Percentiles rank a stretch among this genome's conserved stretches.
phyloP scores from a whole-genome alignment of 53 echinoderm and acorn worm species.

The Mesocentrotus franciscanus region DNA sequence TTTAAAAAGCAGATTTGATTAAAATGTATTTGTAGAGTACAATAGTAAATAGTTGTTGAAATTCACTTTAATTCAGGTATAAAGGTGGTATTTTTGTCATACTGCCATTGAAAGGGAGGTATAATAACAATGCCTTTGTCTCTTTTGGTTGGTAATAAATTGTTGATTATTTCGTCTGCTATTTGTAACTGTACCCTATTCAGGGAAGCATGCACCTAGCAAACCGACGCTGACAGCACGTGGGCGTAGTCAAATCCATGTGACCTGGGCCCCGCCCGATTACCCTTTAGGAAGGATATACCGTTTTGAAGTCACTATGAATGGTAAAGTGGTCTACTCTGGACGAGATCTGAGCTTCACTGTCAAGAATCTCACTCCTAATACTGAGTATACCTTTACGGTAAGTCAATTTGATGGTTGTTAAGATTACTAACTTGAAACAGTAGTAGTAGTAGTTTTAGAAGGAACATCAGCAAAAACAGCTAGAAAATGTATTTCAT shows the following conservation, averaged over 20 bases:
- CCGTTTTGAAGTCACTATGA: slow-evolving; percentile 90
- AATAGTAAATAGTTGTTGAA: too few species aligned
- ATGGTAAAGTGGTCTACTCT: slow-evolving; percentile 95
- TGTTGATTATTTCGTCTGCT: too few species aligned
- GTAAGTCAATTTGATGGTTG: slow-evolving; percentile 63
- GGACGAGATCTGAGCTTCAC: slow-evolving; percentile 89
- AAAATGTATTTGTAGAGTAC: too few species aligned
- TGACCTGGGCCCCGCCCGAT: slow-evolving; percentile 95
- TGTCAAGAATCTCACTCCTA: slow-evolving; percentile 80
- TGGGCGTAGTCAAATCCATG: slow-evolving; percentile 90
- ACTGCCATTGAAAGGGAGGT: too few species aligned
- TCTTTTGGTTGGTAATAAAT: too few species aligned
- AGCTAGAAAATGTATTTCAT: background rate
- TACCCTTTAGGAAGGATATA: slow-evolving; percentile 89
- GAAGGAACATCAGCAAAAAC: background rate
- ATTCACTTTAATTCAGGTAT: too few species aligned
- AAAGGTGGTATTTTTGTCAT: too few species aligned
- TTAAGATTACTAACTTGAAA: background rate
- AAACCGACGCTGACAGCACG: slow-evolving; percentile 85
- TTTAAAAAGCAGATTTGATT: too few species aligned
- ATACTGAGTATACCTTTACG: slow-evolving; percentile 94
- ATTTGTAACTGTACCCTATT: background rate
- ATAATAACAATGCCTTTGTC: too few species aligned
- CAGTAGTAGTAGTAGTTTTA: background rate
- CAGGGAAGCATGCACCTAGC: slow-evolving; percentile 97